Conservation (phyloP, 2,888 invertebrate species). For the Spisula subtruncata region DNA sequence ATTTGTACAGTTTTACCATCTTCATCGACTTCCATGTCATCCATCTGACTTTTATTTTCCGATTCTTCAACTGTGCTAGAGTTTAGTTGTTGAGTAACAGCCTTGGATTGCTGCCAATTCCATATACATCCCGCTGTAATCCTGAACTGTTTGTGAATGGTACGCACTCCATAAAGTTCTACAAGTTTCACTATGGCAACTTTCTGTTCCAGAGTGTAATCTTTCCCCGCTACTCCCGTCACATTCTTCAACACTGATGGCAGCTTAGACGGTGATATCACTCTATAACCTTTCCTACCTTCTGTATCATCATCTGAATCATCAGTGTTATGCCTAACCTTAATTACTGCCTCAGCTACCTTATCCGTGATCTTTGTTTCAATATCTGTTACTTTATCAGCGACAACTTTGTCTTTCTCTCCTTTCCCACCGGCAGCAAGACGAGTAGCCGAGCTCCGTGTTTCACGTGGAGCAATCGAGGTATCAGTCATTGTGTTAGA, state of each 20-base stretch:
- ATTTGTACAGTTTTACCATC: constrained; percentile 21
- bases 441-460: not conserved
- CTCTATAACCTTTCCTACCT: constrained; percentile 58
- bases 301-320: constrained; percentile 10
- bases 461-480: not conserved
- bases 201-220: constrained; percentile 63
- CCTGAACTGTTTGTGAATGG: constrained; percentile 68
- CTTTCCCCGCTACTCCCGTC: constrained; percentile 40
- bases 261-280: constrained; percentile 68
- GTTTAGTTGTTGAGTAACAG: constrained; percentile 47
- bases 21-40: constrained; percentile 41
- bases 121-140: constrained; percentile 66
- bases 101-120: constrained; percentile 70
- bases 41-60: not conserved
- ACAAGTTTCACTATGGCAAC: constrained; percentile 68
- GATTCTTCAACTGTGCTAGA: not conserved
- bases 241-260: constrained; percentile 58
- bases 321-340: not conserved
- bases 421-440: not conserved
- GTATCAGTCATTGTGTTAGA: not conserved
- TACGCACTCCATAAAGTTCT: constrained; percentile 69
- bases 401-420: not conserved
- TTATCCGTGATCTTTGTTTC: not conserved
- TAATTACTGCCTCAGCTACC: not conserved
- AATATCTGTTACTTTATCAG: not conserved